These are phyloP conservation scores for Rhipidura dahli DNA, from an alignment of 2,113 vertebrate genomes.

Conservation along the genomic window DNA sequence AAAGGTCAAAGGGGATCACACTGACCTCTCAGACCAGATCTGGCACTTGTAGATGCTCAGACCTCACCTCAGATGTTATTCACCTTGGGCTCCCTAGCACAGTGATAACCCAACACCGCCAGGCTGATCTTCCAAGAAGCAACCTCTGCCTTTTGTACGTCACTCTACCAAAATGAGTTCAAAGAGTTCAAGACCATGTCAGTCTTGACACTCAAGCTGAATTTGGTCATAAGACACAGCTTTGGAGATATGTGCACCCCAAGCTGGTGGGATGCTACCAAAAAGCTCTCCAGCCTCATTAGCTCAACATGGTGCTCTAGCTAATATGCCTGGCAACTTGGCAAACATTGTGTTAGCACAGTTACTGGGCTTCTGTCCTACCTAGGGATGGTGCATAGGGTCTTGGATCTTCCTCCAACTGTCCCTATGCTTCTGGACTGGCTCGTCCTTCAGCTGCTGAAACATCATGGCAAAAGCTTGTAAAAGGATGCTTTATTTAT, in stretches of 20 bases:
- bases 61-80: neutral
- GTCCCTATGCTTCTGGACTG: neutral
- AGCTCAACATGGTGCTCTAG: neutral
- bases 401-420: neutral
- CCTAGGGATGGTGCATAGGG: accelerated
- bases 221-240: neutral
- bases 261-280: neutral
- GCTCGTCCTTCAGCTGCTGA: neutral
- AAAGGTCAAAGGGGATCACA: neutral
- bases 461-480: neutral
- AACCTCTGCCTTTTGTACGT: neutral
- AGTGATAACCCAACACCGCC: neutral
- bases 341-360: neutral
- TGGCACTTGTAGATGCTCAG: neutral
- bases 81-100: neutral
- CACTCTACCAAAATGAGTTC: neutral
- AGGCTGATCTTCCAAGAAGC: neutral
- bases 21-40: neutral
- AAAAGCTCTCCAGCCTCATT: neutral
- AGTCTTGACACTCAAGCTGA: neutral
- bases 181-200: neutral
- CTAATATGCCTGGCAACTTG: neutral
- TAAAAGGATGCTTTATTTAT: neutral
- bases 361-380: neutral
- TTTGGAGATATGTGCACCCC: accelerated